Evolutionary conservation across 2,888 invertebrate genomes (phyloP), one percentile per base, ranked within the genome.

Genomic region (Azorinus chamasolen): DNA sequence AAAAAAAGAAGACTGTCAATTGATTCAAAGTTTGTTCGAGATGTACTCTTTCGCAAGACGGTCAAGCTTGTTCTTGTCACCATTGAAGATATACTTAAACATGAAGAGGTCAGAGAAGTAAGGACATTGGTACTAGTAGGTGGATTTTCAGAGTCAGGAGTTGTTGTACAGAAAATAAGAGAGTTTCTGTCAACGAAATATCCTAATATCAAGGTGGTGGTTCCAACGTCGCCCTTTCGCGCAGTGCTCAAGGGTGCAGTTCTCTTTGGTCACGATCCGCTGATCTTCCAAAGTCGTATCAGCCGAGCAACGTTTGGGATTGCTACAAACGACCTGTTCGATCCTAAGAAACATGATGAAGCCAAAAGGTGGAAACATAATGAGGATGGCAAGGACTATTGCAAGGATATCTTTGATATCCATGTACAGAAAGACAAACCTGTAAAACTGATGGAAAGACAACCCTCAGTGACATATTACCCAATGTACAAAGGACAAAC

Each of bases 341-440:
- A 57, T 65, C 32, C 32, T 20, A 57, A 10, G 12, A n/a, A 0
- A 72, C 72, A 27, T 54, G 50, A 53, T 54, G 50, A 53, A 53
- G 8, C n/a, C n/a, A n/a, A n/a, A n/a, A n/a, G n/a, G n/a, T n/a
- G n/a, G n/a, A n/a, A n/a, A n/a, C n/a, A n/a, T 4, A 20, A 51
- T 18, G 24, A 54, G 8, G 65, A 55, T 10, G 70, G 70, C 0
- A 45, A 50, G 32, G 37, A 37, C n/a, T 57, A 58, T 14, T 76
- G 70, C 48, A 57, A 58, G 32, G 63, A 71, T 25, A 24, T 71
- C 6, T 68, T 77, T 58, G 25, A 32, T 27, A 46, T 77, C 14
- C 71, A 76, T 62, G 71, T 61, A 0, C 25, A 50, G 6, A 71
- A 54, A 59, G 71, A 55, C 1, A 37, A 77, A n/a, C 27, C 50